These are phyloP conservation scores for Malurus splendens DNA, from an alignment of 2,797 vertebrate species.

Conservation along the genomic window DNA sequence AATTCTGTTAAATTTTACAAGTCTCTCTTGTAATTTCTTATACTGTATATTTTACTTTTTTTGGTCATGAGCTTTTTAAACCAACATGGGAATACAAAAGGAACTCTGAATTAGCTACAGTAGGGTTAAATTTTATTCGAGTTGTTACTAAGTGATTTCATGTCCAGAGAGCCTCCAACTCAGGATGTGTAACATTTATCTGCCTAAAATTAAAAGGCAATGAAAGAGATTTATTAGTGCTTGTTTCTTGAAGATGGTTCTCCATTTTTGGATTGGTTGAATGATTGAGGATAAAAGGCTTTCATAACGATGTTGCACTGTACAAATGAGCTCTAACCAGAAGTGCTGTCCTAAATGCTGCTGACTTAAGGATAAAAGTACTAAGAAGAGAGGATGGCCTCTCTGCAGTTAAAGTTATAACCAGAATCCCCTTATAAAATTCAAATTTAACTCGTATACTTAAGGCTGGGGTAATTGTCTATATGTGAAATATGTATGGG, in stretches of 20 bases:
- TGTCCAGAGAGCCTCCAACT: constrained; percentile 25
- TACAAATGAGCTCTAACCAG: constrained; percentile 43
- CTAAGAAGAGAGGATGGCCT: background rate
- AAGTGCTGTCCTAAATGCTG: constrained; percentile 45
- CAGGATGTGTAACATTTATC: constrained; percentile 41
- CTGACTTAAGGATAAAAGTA: constrained; percentile 44
- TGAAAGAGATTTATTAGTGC: constrained; percentile 55
- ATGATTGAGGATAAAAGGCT: constrained; percentile 54
- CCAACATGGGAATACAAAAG: background rate
- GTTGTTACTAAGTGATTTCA: constrained; percentile 4
- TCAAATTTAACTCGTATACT: background rate
- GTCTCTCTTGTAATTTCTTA: background rate
- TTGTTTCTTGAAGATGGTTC: constrained; percentile 50
- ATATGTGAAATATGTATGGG: background rate
- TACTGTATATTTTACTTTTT: background rate
- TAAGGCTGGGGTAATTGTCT: background rate
- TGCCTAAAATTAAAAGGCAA: constrained; percentile 62
- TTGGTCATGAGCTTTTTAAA: background rate
- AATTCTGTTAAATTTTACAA: background rate
- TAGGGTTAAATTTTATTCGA: constrained; percentile 38
- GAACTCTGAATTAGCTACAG: background rate
- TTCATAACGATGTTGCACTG: constrained; percentile 13
- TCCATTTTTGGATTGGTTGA: constrained; percentile 8
- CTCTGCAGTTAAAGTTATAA: background rate
- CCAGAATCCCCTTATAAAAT: background rate